These are phyloP conservation scores for Nomia melanderi DNA, from an alignment of 1,140 invertebrate genomes.

Conservation along the genomic window DNA sequence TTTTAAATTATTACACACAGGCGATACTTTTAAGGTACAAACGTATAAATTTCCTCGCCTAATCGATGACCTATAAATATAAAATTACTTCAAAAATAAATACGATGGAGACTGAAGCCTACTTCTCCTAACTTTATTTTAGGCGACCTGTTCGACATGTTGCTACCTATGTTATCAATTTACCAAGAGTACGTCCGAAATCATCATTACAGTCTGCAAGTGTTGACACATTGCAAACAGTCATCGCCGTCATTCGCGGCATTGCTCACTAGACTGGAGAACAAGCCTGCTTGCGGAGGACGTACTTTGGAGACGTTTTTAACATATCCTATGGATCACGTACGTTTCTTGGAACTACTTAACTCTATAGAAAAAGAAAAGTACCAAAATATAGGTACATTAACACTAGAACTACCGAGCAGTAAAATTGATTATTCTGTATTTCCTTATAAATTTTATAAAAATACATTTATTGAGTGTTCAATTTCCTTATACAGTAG, in stretches of 20 bases:
- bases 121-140: slow-evolving; percentile 43
- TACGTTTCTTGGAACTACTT: slow-evolving; percentile 72
- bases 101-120: neutral
- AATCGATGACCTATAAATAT: no score
- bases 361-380: no score
- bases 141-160: slow-evolving; percentile 97
- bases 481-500: no score
- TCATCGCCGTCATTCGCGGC: slow-evolving; percentile 88
- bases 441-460: no score
- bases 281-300: slow-evolving; percentile 92
- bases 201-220: slow-evolving; percentile 96
- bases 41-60: no score
- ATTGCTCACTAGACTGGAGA: slow-evolving; percentile 91
- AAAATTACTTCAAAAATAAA: no score
- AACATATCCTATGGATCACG: slow-evolving; percentile 98
- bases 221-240: slow-evolving; percentile 96
- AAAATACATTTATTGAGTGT: no score
- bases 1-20: no score
- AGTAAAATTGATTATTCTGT: no score
- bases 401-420: no score
- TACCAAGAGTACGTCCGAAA: slow-evolving; percentile 97
- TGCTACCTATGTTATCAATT: slow-evolving; percentile 95
- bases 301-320: slow-evolving; percentile 94
- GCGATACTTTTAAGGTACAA: no score
- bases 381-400: no score